Base-by-base conservation (phyloP, 2,113 vertebrate species). In the Megaleporinus macrocephalus region DNA sequence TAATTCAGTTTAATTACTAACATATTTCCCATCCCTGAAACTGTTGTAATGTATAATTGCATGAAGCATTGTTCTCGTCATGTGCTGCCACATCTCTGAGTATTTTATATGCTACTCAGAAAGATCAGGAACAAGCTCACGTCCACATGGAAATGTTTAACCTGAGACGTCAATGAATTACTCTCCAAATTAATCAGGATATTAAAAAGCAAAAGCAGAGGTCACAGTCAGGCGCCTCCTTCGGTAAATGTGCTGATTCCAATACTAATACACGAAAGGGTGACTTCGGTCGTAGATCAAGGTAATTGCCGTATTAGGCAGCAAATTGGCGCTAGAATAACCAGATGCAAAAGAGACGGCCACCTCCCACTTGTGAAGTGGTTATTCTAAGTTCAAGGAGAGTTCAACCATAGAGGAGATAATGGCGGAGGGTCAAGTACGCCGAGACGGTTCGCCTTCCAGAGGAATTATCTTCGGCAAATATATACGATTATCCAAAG, bases 311-410 rank as follows among this genome's bases (percentile, higher is more conserved):
- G 90, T 95, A 97, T 97, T 96, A 97, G 92, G 92, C 94, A 91
- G 95, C 93, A 97, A 97, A 97, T 96, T 96, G 96, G 94, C 97
- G 94, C 93, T 97, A 97, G 96, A 97, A 97, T 96, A 97, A 98
- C 94, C 95, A 97, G 96, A 98, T 98, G 95, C 96, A 95, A 96
- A 96, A 94, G 93, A 96, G 95, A 96, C 94, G 93, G 93, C 92
- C 89, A 27, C 93, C 94, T 95, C 94, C 90, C 86, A 88, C 92
- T 94, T 90, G 92, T 86, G 93, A 91, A 91, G 95, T 90, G 89
- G 91, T 95, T 93, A 91, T 93, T 91, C 92, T 90, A 94, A 97
- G 97, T 98, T 99, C 98, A 99, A 98, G 96, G 96, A 96, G 97
- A 99, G 98, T 99, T 99, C 97, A 98, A 95, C 95, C 97, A 95